Percentiles rank a stretch among this genome's conserved stretches.
These are phyloP conservation scores for Ormia ochracea DNA, from an alignment of 2,888 invertebrate genomes.

Conservation along the genomic window DNA sequence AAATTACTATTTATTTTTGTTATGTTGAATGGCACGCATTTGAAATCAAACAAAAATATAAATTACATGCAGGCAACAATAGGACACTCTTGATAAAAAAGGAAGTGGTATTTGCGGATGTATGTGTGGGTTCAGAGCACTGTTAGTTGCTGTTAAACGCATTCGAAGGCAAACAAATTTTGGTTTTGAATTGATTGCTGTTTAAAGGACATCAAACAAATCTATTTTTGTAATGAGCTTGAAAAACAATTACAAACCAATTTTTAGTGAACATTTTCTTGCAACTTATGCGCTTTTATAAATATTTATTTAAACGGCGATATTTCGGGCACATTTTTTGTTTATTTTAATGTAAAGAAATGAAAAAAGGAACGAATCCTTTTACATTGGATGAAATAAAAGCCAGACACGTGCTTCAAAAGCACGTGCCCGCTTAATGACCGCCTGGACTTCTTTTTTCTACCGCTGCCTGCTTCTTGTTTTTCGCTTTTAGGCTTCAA, in stretches of 20 bases:
- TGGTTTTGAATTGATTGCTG: slow-evolving; percentile 46
- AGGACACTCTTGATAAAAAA: slow-evolving; percentile 30
- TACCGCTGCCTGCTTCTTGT: slow-evolving; percentile 49
- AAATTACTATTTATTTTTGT: slow-evolving; percentile 51
- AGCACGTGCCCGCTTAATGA: slow-evolving; percentile 77
- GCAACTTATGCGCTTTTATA: slow-evolving; percentile 58
- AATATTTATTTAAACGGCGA: slow-evolving; percentile 57
- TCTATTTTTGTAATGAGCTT: slow-evolving; percentile 46
- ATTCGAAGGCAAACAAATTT: slow-evolving; percentile 48
- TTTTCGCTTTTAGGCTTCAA: slow-evolving; percentile 51
- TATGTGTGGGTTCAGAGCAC: not conserved
- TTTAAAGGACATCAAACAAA: slow-evolving; percentile 48
- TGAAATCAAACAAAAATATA: slow-evolving; percentile 54
- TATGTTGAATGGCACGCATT: not conserved
- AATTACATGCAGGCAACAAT: slow-evolving; percentile 35
- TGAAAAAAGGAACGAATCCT: slow-evolving; percentile 44
- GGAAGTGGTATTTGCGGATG: not conserved
- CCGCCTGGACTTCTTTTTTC: slow-evolving; percentile 64
- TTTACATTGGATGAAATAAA: slow-evolving; percentile 43
- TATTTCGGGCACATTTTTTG: slow-evolving; percentile 33
- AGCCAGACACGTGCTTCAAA: slow-evolving; percentile 73
- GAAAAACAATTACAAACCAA: slow-evolving; percentile 64
- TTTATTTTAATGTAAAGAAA: slow-evolving; percentile 13
- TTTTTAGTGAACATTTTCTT: slow-evolving; percentile 65
- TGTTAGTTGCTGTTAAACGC: slow-evolving; percentile 35